Evolutionary conservation across 2,888 invertebrate species (phyloP).

Genomic region (Lingula anatina): DNA sequence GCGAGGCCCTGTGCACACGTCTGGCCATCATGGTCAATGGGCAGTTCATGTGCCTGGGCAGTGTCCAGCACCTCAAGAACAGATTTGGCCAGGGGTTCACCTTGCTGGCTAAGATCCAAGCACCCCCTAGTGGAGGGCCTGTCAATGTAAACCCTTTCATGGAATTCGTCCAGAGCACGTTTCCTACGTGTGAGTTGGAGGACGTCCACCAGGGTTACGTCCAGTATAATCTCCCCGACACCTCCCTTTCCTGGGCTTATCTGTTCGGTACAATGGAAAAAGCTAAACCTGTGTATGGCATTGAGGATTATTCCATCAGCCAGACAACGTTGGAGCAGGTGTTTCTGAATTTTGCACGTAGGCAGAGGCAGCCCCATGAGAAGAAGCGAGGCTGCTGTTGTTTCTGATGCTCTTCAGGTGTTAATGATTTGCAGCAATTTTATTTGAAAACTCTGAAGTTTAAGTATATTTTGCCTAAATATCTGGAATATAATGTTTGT

Average conservation of each 20-base stretch:
- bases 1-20: slow-evolving; percentile 71
- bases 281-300: slow-evolving; percentile 29
- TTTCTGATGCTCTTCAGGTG: too few relatives aligned
- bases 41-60: slow-evolving; percentile 66
- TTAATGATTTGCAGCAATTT: too few relatives aligned
- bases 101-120: slow-evolving; percentile 31
- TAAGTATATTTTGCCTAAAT: too few relatives aligned
- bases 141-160: slow-evolving; percentile 7
- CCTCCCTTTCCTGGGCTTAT: slow-evolving; percentile 23
- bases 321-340: slow-evolving; percentile 53
- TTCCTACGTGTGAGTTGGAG: slow-evolving; percentile 9
- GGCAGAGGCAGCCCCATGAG: too few relatives aligned
- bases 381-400: too few relatives aligned
- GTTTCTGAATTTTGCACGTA: slow-evolving; percentile 57
- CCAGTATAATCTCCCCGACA: slow-evolving; percentile 29
- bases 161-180: slow-evolving; percentile 11
- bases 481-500: too few relatives aligned
- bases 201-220: slow-evolving; percentile 21
- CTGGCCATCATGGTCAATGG: slow-evolving; percentile 72
- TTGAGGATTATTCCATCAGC: slow-evolving; percentile 50
- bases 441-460: too few relatives aligned
- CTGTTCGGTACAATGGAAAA: slow-evolving; percentile 46
- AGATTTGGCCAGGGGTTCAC: slow-evolving; percentile 34
- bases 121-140: slow-evolving; percentile 9
- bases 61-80: slow-evolving; percentile 66